phyloP scores from a whole-genome alignment of 1,140 invertebrate species.

The Planococcus citri region DNA sequence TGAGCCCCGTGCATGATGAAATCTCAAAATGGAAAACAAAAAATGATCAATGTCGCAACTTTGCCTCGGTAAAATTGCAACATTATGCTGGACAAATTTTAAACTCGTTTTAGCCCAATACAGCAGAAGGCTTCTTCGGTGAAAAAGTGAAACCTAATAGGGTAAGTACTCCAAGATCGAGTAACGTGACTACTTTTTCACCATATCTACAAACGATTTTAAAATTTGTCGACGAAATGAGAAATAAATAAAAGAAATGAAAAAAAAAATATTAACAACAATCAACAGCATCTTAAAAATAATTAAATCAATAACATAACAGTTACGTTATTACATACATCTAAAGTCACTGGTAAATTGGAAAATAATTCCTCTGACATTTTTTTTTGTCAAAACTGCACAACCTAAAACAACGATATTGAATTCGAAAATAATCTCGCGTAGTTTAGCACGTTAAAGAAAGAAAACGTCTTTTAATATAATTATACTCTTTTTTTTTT shows the following conservation, averaged over 20 bases:
- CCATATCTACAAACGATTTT: not conserved
- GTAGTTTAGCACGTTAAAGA: too few species aligned
- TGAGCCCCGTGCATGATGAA: conserved; percentile 17
- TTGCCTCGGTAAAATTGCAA: conserved; percentile 9
- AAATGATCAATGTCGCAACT: not conserved
- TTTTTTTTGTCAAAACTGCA: conserved; percentile 8
- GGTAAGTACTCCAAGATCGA: too few species aligned
- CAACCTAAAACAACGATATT: conserved; percentile 13
- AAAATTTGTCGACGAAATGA: not conserved
- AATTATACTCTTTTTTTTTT: too few species aligned
- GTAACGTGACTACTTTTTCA: too few species aligned
- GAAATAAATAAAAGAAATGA: not conserved
- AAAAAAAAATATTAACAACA: conserved; percentile 18
- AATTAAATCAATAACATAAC: conserved; percentile 18
- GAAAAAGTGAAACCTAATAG: too few species aligned
- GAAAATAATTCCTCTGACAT: conserved; percentile 8
- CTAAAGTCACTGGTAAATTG: not conserved
- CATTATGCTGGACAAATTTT: conserved; percentile 14
- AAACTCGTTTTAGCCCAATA: not conserved
- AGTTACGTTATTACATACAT: conserved; percentile 11
- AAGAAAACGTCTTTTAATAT: too few species aligned
- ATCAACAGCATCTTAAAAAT: conserved; percentile 13
- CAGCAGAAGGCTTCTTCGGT: not conserved
- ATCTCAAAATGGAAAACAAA: not conserved
- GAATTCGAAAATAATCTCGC: not conserved